phyloP scores from a whole-genome alignment of 2,113 vertebrate genomes.

The Mastomys natalensis region DNA sequence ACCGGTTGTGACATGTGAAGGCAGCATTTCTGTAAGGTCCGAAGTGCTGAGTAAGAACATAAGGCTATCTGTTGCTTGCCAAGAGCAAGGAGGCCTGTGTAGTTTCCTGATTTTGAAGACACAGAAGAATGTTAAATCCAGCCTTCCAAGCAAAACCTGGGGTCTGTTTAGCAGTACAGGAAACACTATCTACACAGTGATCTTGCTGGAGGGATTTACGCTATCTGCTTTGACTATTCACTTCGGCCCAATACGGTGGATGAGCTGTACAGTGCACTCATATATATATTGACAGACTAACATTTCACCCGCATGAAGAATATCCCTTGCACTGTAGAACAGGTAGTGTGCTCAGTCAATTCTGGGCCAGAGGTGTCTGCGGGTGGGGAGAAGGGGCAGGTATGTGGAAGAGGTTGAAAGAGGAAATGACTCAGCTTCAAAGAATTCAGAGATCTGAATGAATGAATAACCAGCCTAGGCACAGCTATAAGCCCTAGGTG shows the following conservation, averaged over 20 bases:
- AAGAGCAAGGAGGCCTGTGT: conserved; percentile 62
- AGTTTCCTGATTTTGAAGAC: conserved; percentile 68
- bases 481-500: background rate
- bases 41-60: conserved; percentile 74
- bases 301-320: background rate
- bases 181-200: background rate
- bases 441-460: conserved; percentile 30
- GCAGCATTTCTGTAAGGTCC: conserved; percentile 58
- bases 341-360: conserved; percentile 18
- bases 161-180: background rate
- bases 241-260: background rate
- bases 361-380: background rate
- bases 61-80: conserved; percentile 55
- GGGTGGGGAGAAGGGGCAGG: background rate
- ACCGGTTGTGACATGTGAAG: conserved; percentile 66
- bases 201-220: background rate
- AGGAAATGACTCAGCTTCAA: conserved; percentile 61
- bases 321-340: background rate
- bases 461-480: background rate
- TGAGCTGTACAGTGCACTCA: background rate
- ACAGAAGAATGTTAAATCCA: conserved; percentile 40
- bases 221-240: fast-evolving
- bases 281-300: background rate
- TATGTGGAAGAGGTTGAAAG: conserved; percentile 50
- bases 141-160: background rate